Evolutionary conservation across 1,140 invertebrate genomes (phyloP), one percentile per base, ranked within the genome.

Genomic region (Conus ventricosus): DNA sequence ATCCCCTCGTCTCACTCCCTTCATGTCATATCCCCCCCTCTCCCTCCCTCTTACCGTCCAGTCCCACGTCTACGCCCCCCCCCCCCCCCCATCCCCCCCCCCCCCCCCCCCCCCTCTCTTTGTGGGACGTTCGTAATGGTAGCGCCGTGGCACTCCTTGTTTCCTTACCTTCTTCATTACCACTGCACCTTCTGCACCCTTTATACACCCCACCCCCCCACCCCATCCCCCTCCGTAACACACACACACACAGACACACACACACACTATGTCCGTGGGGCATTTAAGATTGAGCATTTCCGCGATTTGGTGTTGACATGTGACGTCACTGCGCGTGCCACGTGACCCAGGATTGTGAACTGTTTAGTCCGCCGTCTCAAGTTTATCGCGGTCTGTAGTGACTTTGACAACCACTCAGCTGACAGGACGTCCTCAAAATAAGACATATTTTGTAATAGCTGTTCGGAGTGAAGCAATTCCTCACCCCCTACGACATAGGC

Each of bases 241-340:
- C 82, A 25, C 39, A 20, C 53, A 53, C 51, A 25, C 39, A 83
- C 57, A 51, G 54, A 17, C n/a, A 83, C 17, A 54, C 53, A 83
- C 53, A 54, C 67, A 71, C 67, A 10, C 67, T 13, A 71, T 23
- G 20, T 17, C 57, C 57, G 15, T 60, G 57, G 15, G 57, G 57
- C 3, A 13, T 8, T 15, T 3, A 17, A 83, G 39, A 83, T 54
- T 20, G 13, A 20, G 13, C 11, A 5, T 83, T 54, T 25, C 53
- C 51, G 82, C 53, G 39, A 82, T 54, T 82, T 5, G 0, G 80
- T 54, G 57, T 67, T 71, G 25, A 85, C 63, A 51, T 71, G 4
- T 85, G 84, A 85, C 84, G 84, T 85, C 84, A 85, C 39, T 7
- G 83, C 27, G n/a, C 57, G 25, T 63, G 71, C 57, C 84, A 85